phyloP scores from a whole-genome alignment of 2,797 vertebrate genomes.

The Helarctos malayanus region DNA sequence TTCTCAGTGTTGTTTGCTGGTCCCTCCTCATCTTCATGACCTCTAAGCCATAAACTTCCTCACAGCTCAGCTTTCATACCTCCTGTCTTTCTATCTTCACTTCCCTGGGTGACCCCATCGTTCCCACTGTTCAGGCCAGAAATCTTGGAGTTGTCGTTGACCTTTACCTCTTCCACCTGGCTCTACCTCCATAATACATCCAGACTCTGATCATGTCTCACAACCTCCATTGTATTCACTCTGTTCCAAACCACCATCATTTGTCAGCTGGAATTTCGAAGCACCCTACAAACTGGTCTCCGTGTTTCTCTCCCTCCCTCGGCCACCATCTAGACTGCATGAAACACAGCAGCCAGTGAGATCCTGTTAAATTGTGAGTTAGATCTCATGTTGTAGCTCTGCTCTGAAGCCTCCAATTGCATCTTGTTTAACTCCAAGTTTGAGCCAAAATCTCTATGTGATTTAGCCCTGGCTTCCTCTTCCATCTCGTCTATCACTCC shows the following conservation, averaged over 20 bases:
- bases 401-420: not conserved
- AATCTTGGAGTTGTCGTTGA: not conserved
- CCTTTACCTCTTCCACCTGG: not conserved
- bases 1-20: not conserved
- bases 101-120: not conserved
- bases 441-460: not conserved
- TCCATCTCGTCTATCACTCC: not conserved
- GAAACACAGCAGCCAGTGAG: not conserved
- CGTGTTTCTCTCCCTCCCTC: not conserved
- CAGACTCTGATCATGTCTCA: not conserved
- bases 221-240: not conserved
- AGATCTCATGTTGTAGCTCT: not conserved
- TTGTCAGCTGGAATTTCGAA: not conserved
- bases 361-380: not conserved
- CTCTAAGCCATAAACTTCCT: not conserved
- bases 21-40: not conserved
- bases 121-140: not conserved
- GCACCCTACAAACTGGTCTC: not conserved
- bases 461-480: slow-evolving; percentile 3
- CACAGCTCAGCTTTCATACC: not conserved
- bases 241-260: not conserved
- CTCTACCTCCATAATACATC: not conserved
- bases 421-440: not conserved
- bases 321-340: not conserved
- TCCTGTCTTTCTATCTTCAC: not conserved